Base-by-base conservation (phyloP, 2,113 vertebrate genomes). In the Rhea americana region DNA sequence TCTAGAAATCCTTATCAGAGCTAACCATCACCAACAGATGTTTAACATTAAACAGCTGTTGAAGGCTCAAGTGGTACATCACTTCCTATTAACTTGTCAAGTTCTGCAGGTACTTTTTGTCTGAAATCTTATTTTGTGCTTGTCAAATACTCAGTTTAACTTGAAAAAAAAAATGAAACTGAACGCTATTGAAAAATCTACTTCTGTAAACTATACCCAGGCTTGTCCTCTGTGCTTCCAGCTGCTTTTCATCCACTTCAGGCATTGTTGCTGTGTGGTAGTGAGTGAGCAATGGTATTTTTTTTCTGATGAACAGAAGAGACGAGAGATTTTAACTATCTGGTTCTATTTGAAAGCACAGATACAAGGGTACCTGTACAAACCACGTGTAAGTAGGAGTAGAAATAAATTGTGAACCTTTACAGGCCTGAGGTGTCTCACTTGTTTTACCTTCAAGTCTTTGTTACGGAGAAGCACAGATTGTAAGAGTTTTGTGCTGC, bases 31-130 rank as follows among this genome's bases (percentile, higher is more conserved):
- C 25, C 98, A 99, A 37, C 99, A 99, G 96, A 97, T 98, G 91
- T 99, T 99, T 94, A 99, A 99, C 67, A 98, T 99, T 62, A 98
- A 98, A 51, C 99, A 99, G 97, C 97, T 99, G 4, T 95, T 99
- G 74, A 99, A 98, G 75, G 99, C 99, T 26, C 98, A 96, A 94
- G 98, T 99, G 24, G 99, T 99, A 28, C 98, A 99, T 92, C 99
- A 98, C 74, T 99, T 99, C 96, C 98, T 99, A 45, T 97, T 99
- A 78, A 98, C 98, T 45, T 99, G 99, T 85, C 99, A 99, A 93
- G 99, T 99, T 95, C 96, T 99, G 79, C 99, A 99, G 99, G 99
- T 99, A 97, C 25, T 82, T 86, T 50, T 14, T 20, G 37, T 56
- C 32, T 61, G 32, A 71, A 88, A 82, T 82, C 7, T 47, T 93